phyloP scores from a whole-genome alignment of 2,113 vertebrate species.

The Sphyrna mokarran region DNA sequence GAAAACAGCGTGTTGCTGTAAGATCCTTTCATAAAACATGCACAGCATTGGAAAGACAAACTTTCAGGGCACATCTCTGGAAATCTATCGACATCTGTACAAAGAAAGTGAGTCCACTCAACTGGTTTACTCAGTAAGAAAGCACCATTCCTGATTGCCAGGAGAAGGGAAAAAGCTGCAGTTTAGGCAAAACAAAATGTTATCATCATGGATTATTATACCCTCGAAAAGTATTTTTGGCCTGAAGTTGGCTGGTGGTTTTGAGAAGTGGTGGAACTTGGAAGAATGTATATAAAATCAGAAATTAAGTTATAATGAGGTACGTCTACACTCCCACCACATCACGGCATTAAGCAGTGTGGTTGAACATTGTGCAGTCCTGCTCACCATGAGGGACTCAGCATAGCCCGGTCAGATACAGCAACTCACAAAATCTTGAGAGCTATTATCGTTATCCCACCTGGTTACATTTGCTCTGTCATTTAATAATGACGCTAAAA shows the following conservation, averaged over 20 bases:
- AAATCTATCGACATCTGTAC: not conserved
- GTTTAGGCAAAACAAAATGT: not conserved
- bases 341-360: not conserved
- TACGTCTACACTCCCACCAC: not conserved
- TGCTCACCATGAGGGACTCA: not conserved
- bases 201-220: constrained; percentile 15
- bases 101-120: not conserved
- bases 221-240: not conserved
- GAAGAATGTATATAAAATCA: constrained; percentile 26
- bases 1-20: not conserved
- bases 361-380: not conserved
- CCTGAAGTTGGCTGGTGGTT: not conserved
- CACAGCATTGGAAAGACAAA: not conserved
- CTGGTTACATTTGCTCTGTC: constrained; percentile 37
- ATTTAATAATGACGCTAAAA: constrained; percentile 33
- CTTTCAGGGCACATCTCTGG: not conserved
- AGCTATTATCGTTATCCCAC: constrained; percentile 30
- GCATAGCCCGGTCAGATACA: not conserved
- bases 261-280: not conserved
- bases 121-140: not conserved
- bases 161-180: not conserved
- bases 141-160: not conserved
- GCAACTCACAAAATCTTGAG: constrained; percentile 14
- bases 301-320: constrained; percentile 9
- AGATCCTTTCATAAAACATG: not conserved